Base-by-base conservation (phyloP, 2,113 vertebrate genomes). In the Pseudorhombus dupliciocellatus region DNA sequence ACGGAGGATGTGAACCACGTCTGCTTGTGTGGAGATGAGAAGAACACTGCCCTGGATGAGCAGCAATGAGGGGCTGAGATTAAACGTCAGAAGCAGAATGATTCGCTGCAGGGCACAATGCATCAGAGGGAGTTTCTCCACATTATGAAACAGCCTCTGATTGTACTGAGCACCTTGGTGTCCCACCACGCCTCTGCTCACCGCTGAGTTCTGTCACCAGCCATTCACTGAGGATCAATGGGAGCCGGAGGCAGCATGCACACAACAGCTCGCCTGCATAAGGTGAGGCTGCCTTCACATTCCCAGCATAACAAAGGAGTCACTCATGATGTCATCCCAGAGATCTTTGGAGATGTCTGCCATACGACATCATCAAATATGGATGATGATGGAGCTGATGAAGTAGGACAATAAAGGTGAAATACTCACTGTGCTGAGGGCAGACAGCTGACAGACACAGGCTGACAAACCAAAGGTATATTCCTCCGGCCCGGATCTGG, bases 261-360 rank as follows among this genome's bases (percentile, higher is more conserved):
- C 59, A 91, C 84, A 85, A 81, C 74, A 58, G 71, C n/a, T 16
- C 66, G 70, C 74, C 73, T 66, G 18, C 50, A 63, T 58, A 72
- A 87, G 85, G 81, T 78, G 78, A 92, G 85, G 76, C 76, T 34
- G 55, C 31, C 66, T 59, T 63, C 55, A 70, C 75, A 79, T 83
- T 81, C 74, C 63, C 58, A 73, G 24, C 73, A 66, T 64, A 87
- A 92, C 88, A 92, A 89, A 89, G 81, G 76, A 80, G 74, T 59
- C 44, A 62, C 56, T 62, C 72, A 63, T 80, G 76, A 86, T 84
- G 79, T 86, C 83, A 87, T 70, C 58, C 53, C 25, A 3, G 42
- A 68, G 78, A 80, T 81, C 66, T 77, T 84, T 75, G 83, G 77
- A 87, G 66, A 57, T 73, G 75, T 70, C 66, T 76, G 81, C 44